Evolutionary conservation across 2,113 vertebrate species (phyloP).

Genomic region (Macaca mulatta): DNA sequence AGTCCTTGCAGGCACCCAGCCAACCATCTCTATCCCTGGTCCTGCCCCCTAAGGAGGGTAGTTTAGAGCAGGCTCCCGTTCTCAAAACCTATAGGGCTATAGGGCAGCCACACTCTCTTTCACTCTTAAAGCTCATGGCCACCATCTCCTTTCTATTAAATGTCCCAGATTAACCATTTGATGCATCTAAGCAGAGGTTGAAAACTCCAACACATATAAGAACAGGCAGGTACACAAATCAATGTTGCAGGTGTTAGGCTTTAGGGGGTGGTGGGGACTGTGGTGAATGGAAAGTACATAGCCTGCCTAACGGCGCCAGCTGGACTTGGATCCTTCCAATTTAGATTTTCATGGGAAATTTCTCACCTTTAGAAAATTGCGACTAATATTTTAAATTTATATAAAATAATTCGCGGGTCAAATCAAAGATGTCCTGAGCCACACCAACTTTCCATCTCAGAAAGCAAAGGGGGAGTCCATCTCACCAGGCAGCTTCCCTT

Average conservation of each 20-base stretch:
- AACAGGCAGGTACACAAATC: not conserved
- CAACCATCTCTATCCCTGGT: not conserved
- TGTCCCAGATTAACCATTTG: not conserved
- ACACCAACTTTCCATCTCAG: not conserved
- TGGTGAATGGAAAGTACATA: rapidly evolving
- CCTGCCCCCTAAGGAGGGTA: not conserved
- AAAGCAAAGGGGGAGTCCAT: not conserved
- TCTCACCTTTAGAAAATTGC: not conserved
- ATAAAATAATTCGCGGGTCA: not conserved
- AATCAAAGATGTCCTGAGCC: not conserved
- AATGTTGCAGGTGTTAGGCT: not conserved
- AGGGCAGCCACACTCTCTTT: not conserved
- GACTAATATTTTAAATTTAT: not conserved
- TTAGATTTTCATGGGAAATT: not conserved
- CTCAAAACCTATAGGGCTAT: not conserved
- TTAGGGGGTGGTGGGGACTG: not conserved
- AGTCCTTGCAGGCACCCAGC: not conserved
- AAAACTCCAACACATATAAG: not conserved
- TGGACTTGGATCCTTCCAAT: not conserved
- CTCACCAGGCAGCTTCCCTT: not conserved
- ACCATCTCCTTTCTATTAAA: not conserved
- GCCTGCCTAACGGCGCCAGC: not conserved
- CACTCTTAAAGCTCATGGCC: not conserved
- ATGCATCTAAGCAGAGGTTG: not conserved
- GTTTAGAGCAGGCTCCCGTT: not conserved